phyloP scores from a whole-genome alignment of 2,113 vertebrate species.

The Ia io region DNA sequence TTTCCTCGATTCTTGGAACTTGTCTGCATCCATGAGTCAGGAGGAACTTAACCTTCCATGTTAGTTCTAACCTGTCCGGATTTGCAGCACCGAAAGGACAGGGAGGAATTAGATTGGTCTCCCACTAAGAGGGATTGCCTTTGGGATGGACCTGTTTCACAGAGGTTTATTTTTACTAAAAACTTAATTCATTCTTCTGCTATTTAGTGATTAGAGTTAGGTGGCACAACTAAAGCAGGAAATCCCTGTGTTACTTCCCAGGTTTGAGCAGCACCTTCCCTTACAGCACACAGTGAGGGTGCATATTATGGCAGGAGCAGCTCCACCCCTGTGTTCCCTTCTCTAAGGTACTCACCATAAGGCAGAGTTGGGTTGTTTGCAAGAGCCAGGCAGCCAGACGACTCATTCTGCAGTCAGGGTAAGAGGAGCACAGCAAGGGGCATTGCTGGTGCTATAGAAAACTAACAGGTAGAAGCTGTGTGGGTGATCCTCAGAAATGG shows the following conservation, averaged over 20 bases:
- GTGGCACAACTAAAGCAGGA: too few relatives aligned
- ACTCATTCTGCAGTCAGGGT: background rate
- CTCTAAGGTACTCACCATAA: background rate
- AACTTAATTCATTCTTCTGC: background rate
- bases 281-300: fast-evolving
- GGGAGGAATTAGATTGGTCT: background rate
- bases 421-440: background rate
- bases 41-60: background rate
- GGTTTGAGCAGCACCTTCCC: fast-evolving
- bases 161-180: too few relatives aligned
- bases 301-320: fast-evolving
- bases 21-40: background rate
- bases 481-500: background rate
- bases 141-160: background rate
- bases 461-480: background rate
- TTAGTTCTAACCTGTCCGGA: too few relatives aligned
- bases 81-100: background rate
- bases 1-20: background rate
- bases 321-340: background rate
- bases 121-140: background rate
- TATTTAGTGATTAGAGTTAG: background rate
- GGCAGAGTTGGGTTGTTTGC: background rate
- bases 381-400: background rate
- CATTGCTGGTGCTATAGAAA: too few relatives aligned
- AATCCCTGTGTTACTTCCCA: fast-evolving